phyloP scores from a whole-genome alignment of 2,797 vertebrate genomes.

The Coregonus ussuriensis region DNA sequence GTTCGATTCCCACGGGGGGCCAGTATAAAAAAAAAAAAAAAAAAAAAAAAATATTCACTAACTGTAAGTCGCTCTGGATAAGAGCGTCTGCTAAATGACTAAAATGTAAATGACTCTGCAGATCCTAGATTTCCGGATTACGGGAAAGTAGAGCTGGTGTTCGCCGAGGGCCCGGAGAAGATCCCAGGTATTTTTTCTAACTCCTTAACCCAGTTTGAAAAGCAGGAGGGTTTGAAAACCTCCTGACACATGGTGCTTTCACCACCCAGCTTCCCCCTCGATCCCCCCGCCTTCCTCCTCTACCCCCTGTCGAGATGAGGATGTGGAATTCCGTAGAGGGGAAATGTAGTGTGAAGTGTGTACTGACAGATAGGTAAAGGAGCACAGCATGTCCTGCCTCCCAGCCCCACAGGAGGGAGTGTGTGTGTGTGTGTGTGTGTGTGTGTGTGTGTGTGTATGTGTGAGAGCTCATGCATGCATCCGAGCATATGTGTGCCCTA shows the following conservation, averaged over 20 bases:
- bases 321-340: conserved; percentile 63
- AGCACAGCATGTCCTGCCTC: conserved; percentile 59
- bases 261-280: conserved; percentile 1
- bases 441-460: conserved; percentile 16
- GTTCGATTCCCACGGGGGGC: too few relatives aligned
- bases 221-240: conserved; percentile 20
- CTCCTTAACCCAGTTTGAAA: background rate
- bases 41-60: too few relatives aligned
- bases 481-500: background rate
- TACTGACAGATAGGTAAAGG: conserved; percentile 67
- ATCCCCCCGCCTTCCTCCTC: conserved; percentile 29
- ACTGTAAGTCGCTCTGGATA: too few relatives aligned
- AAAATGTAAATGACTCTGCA: conserved; percentile 77
- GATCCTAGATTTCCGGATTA: conserved; percentile 90
- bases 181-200: conserved; percentile 78
- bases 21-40: too few relatives aligned
- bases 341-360: conserved; percentile 73
- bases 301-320: conserved; percentile 49
- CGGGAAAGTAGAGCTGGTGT: conserved; percentile 90
- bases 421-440: background rate
- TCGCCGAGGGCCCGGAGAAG: conserved; percentile 90
- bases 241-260: conserved; percentile 19
- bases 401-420: conserved; percentile 45
- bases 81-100: too few relatives aligned
- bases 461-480: too few relatives aligned